Evolutionary conservation across 2,113 vertebrate genomes (phyloP), one percentile per base, ranked within the genome.

Genomic region (Megaceryle torquata): DNA sequence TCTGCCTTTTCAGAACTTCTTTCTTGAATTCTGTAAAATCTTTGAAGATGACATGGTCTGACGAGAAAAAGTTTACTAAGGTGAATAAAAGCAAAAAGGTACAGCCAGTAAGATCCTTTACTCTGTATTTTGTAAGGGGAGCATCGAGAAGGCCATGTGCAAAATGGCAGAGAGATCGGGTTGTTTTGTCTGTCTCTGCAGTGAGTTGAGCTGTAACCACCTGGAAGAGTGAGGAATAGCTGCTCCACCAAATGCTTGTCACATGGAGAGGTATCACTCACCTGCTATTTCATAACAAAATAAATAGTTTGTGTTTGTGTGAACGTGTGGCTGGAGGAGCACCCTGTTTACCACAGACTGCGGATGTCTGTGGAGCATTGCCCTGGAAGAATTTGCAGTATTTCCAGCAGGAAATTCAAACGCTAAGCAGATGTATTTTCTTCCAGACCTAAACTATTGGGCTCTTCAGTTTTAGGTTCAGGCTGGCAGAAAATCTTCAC

Each of bases 331-430:
- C 68, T 44, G 13, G 19, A 75, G 15, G 33, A 11, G 28, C 65
- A 64, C 48, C 64, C 75, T 94, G 61, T 93, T 96, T 96, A 91
- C 1, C 18, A 37, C 60, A 59, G 72, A 43, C 61, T 93, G 54
- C 13, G n/a, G 68, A 78, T 91, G 61, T 68, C 81, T 86, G 61
- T 82, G 48, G 77, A 85, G 65, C 2, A 6, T 29, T 91, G 43
- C 50, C 74, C 74, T 94, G 77, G 77, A 91, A 79, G 90, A 74
- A 21, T 82, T 56, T 67, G 61, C 95, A 75, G 13, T 81, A 69
- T 94, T 96, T 96, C 91, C 94, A 94, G 80, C 81, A 84, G 61
- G 39, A 77, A 81, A 39, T 46, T 31, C 56, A 86, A 89, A 96
- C 80, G 56, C 68, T 95, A 88, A 94, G 72, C 93, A 94, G 91